Conservation (phyloP, 2,888 invertebrate species). For the Maniola hyperantus region DNA sequence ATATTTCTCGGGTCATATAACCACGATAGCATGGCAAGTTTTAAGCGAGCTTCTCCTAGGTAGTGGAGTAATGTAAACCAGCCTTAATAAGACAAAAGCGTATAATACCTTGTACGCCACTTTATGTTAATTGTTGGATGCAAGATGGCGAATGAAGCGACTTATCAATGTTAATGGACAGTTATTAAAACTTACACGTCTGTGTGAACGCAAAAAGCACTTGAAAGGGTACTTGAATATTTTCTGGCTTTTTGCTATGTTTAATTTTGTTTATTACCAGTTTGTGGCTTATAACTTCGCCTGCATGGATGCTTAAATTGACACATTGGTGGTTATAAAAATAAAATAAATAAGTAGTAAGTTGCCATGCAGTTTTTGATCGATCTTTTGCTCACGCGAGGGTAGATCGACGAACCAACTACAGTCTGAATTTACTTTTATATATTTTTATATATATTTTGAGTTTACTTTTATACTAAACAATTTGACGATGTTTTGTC, state of each 20-base stretch:
- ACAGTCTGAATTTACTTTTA: no score
- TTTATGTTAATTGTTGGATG: slow-evolving; percentile 34
- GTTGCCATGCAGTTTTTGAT: not conserved
- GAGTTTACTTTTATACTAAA: no score
- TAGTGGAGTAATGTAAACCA: not conserved
- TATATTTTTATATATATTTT: no score
- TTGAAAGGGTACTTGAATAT: slow-evolving; percentile 35
- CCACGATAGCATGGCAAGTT: no score
- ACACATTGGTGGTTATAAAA: slow-evolving; percentile 6
- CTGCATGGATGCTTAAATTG: slow-evolving; percentile 16
- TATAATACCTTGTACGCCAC: slow-evolving; percentile 28
- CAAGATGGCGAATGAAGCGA: slow-evolving; percentile 40
- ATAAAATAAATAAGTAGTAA: no score
- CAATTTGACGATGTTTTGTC: no score
- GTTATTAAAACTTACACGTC: slow-evolving; percentile 32
- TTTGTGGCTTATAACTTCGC: slow-evolving; percentile 21
- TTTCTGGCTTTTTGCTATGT: slow-evolving; percentile 26
- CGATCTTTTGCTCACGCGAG: not conserved
- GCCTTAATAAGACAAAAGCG: slow-evolving; percentile 9
- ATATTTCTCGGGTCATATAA: no score
- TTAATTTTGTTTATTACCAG: slow-evolving; percentile 32
- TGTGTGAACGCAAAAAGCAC: slow-evolving; percentile 27
- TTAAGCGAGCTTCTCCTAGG: not conserved
- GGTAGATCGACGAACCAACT: no score
- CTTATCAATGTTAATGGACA: slow-evolving; percentile 38